These are phyloP conservation scores for Telmatochromis sp. DNA, from an alignment of 2,113 vertebrate genomes.

Conservation along the genomic window DNA sequence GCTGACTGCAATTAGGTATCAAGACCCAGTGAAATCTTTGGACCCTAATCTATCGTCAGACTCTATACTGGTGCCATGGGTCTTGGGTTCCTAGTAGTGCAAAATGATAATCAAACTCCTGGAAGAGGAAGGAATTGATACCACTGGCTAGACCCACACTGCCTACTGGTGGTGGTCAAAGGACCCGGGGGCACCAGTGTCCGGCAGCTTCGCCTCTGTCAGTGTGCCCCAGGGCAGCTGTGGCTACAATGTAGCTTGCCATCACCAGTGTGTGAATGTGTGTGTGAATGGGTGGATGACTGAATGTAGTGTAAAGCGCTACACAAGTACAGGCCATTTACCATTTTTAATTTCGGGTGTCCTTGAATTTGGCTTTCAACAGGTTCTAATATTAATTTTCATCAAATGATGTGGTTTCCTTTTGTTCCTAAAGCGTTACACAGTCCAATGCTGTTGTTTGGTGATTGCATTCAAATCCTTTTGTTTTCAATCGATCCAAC, in stretches of 20 bases:
- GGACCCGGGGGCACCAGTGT: accelerated
- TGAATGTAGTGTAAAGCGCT: not conserved
- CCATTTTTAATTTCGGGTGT: not conserved
- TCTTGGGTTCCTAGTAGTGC: not conserved
- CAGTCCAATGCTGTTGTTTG: not conserved
- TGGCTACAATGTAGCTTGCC: not conserved
- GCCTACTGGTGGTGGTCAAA: not conserved
- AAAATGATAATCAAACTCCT: not conserved
- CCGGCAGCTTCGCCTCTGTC: not conserved
- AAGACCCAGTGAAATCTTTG: not conserved
- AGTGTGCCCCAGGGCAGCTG: accelerated
- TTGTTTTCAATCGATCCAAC: not conserved
- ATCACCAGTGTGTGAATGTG: not conserved
- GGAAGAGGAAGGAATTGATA: not conserved
- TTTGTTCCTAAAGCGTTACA: not conserved
- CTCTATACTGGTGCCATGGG: not conserved
- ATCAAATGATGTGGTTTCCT: not conserved
- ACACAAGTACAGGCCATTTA: not conserved
- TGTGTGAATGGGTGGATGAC: not conserved
- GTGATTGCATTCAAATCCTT: not conserved
- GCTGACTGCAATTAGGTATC: not conserved
- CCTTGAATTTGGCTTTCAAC: not conserved
- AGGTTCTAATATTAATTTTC: not conserved
- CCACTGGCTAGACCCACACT: not conserved
- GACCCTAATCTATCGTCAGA: not conserved